These are phyloP conservation scores for Pedetes capensis DNA, from an alignment of 2,113 vertebrate genomes.

Conservation along the genomic window DNA sequence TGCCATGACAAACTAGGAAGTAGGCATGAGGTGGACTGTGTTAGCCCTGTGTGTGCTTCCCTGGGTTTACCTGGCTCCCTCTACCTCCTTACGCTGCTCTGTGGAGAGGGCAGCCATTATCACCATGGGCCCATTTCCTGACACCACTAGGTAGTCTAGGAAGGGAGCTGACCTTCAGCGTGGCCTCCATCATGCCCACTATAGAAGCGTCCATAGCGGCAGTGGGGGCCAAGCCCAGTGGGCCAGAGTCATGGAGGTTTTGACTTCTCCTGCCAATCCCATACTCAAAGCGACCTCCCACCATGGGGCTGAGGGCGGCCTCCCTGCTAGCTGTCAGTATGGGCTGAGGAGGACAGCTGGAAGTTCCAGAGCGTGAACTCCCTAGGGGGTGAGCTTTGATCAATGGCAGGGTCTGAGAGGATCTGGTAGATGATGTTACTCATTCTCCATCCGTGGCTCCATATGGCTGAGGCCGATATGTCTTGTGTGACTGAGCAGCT, in stretches of 20 bases:
- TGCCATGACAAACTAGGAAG: not conserved
- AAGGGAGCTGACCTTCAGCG: not conserved
- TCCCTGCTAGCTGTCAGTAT: not conserved
- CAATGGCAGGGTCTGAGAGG: not conserved
- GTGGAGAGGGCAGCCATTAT: not conserved
- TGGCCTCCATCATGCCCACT: not conserved
- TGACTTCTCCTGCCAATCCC: not conserved
- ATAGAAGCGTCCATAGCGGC: not conserved
- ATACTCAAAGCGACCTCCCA: not conserved
- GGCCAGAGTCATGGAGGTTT: not conserved
- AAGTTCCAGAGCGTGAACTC: not conserved
- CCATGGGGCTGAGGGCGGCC: fast-evolving
- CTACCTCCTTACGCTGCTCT: too few species aligned
- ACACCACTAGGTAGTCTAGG: not conserved
- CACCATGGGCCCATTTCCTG: not conserved
- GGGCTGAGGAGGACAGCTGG: not conserved
- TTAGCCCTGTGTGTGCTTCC: too few species aligned
- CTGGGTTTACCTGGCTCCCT: not conserved
- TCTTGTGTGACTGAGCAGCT: not conserved
- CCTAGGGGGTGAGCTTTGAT: not conserved
- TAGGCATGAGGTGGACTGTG: not conserved
- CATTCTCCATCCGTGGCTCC: not conserved
- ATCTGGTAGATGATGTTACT: not conserved
- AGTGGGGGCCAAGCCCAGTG: not conserved
- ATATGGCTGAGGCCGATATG: not conserved